Base-by-base conservation (phyloP, 2,113 vertebrate genomes). In the Anseranas semipalmata region DNA sequence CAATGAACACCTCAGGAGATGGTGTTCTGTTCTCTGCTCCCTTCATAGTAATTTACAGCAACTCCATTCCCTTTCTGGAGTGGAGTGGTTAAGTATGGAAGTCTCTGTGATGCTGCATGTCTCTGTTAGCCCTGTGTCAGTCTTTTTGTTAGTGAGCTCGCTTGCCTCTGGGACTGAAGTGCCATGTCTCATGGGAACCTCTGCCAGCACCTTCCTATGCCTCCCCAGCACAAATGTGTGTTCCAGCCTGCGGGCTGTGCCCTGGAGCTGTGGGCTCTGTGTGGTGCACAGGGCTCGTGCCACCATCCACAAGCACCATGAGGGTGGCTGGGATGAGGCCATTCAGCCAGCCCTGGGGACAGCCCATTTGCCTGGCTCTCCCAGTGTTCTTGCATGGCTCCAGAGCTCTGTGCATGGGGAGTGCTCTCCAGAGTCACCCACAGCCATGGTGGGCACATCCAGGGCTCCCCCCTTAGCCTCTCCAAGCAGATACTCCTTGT, bases 221-320 rank as follows among this genome's bases (percentile, higher is more conserved):
- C 39, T 39, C 39, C 43, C 33, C 32, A 16, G 45, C 53, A 32
- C 45, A 37, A 37, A 25, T 19, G 73, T 35, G 33, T 27, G 53
- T 60, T 75, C 20, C 83, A 56, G 52, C 66, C 39, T 0, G 0
- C 1, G 3, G 43, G 33, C 39, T 2, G 0, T 25, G 45, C 12
- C 32, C 15, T 18, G 10, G 35, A 24, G 43, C 30, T 12, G 46
- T 2, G 1, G 58, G 59, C 10, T 33, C 33, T 45, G 13, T 8
- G 33, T 32, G 25, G 39, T 55, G 15, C 39, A 16, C 19, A 15
- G 32, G 32, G 33, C 48, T n/a, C 10, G 39, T 27, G 3, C 5
- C 7, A 41, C 50, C 39, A n/a, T 43, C 60, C 27, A 16, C 1
- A 1, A 4, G 37, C 17, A 19, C 48, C 4, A 2, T 7, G 33